Conservation (phyloP, 1,140 invertebrate genomes). For the Cotesia glomerata region DNA sequence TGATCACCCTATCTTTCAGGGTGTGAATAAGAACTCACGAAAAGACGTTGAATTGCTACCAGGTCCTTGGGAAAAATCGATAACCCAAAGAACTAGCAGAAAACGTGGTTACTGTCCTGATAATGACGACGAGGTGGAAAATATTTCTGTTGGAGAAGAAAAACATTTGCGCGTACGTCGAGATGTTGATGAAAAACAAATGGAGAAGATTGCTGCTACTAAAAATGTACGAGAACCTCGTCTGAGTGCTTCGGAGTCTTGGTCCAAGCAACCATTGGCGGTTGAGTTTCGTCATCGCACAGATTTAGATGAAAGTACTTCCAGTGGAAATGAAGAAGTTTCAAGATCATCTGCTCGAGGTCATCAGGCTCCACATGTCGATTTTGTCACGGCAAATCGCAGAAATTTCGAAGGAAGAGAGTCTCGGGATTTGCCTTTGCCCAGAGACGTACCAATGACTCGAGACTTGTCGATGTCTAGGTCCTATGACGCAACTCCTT, state of each 20-base stretch:
- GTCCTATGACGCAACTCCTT: conserved; percentile 48
- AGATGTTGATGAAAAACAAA: conserved; percentile 42
- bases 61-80: conserved; percentile 26
- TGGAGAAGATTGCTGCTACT: conserved; percentile 48
- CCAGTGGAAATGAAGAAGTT: conserved; percentile 21
- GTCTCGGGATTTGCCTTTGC: conserved; percentile 38
- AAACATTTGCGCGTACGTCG: conserved; percentile 43
- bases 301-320: conserved; percentile 36
- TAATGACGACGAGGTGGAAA: not conserved
- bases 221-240: conserved; percentile 48
- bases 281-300: conserved; percentile 50
- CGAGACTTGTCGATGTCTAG: conserved; percentile 43
- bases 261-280: conserved; percentile 53
- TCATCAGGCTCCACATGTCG: conserved; percentile 44
- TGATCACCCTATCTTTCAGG: conserved; percentile 30
- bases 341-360: conserved; percentile 19
- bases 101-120: conserved; percentile 22
- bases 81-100: not conserved
- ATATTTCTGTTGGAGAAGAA: not conserved
- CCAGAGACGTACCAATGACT: conserved; percentile 14
- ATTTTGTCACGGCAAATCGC: conserved; percentile 53
- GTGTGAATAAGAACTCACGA: conserved; percentile 11
- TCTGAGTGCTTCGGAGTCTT: conserved; percentile 44
- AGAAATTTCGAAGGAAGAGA: conserved; percentile 46
- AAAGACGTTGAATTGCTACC: conserved; percentile 31